Evolutionary conservation across 2,888 invertebrate species (phyloP).

Genomic region (Protonemura montana): DNA sequence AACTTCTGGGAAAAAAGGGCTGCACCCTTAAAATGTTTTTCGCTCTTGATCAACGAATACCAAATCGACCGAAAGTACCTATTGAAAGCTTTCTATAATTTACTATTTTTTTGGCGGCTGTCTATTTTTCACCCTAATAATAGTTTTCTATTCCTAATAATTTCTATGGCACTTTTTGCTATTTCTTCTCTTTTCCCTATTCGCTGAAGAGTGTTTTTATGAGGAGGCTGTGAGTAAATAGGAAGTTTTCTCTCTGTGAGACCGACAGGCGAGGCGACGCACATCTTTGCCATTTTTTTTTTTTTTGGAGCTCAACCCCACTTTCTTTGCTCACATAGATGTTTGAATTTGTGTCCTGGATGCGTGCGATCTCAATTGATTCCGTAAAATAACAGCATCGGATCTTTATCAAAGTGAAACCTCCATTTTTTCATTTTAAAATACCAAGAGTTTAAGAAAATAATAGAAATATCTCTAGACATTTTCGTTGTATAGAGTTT

Average conservation of each 20-base stretch:
- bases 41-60: too few species aligned
- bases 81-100: neutral
- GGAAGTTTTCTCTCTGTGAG: neutral
- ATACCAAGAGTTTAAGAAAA: too few species aligned
- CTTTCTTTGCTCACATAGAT: neutral
- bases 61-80: too few species aligned
- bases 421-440: too few species aligned
- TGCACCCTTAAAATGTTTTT: neutral
- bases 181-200: neutral
- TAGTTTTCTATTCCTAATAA: neutral
- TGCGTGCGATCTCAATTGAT: neutral
- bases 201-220: neutral
- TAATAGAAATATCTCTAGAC: too few species aligned
- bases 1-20: neutral
- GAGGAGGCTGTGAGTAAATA: neutral
- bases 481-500: too few species aligned
- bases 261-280: neutral
- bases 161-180: neutral
- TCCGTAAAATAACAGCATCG: neutral
- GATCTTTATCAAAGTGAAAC: neutral
- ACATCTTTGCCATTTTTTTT: neutral
- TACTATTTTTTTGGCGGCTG: neutral
- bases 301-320: neutral
- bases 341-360: neutral
- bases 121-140: neutral